These are phyloP conservation scores for Heliothis virescens DNA, from an alignment of 1,140 invertebrate species.

Conservation along the genomic window DNA sequence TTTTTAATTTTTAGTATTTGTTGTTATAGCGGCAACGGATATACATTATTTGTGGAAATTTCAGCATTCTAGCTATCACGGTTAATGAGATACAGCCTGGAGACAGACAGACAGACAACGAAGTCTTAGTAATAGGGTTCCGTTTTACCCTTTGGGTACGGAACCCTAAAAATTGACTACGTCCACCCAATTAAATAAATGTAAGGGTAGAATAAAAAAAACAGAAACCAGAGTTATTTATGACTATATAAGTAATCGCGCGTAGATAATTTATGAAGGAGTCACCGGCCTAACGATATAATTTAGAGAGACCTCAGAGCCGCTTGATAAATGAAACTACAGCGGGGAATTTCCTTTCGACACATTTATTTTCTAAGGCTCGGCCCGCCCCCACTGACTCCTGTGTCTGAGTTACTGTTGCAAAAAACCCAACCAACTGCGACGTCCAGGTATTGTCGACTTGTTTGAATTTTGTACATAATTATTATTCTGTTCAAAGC, in stretches of 20 bases:
- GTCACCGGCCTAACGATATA: conserved; percentile 41
- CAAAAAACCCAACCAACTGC: conserved; percentile 13
- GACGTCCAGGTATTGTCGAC: conserved; percentile 1
- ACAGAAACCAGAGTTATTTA: conserved; percentile 14
- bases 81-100: no score
- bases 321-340: conserved; percentile 48
- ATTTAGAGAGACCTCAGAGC: conserved; percentile 38
- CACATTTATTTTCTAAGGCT: conserved; percentile 45
- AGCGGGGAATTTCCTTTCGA: conserved; percentile 37
- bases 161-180: not conserved
- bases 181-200: not conserved
- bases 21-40: no score
- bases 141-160: no score
- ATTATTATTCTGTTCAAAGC: not conserved
- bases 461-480: not conserved
- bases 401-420: conserved; percentile 27
- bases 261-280: conserved; percentile 44
- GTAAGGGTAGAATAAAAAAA: conserved; percentile 1
- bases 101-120: no score
- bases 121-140: no score
- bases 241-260: conserved; percentile 37
- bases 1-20: no score
- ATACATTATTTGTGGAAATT: no score
- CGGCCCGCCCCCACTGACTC: conserved; percentile 14
- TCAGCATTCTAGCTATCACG: no score